These are phyloP conservation scores for Ceramica pisi DNA, from an alignment of 2,888 invertebrate species.

Conservation along the genomic window DNA sequence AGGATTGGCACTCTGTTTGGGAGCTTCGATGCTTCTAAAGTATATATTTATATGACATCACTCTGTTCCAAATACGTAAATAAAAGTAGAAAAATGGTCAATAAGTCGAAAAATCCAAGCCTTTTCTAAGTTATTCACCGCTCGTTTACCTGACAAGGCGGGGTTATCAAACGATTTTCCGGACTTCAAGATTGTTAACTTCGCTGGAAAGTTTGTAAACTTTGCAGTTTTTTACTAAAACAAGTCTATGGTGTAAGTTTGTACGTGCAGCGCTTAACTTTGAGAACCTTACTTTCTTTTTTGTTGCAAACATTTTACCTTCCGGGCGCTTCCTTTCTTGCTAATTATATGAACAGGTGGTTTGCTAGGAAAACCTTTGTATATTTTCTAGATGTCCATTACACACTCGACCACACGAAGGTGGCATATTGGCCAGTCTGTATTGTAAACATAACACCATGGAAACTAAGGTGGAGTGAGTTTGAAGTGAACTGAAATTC, in stretches of 20 bases:
- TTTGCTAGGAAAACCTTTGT: not conserved
- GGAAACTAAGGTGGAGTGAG: too few species aligned
- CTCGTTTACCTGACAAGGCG: constrained; percentile 47
- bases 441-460: too few species aligned
- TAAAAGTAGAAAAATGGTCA: not conserved
- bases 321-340: constrained; percentile 15
- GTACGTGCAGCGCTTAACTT: constrained; percentile 44
- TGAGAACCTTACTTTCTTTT: constrained; percentile 24
- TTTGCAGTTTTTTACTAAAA: constrained; percentile 42
- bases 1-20: not conserved
- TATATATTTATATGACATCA: not conserved
- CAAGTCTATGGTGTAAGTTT: constrained; percentile 46
- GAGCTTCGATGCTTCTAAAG: not conserved
- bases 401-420: not conserved
- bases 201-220: constrained; percentile 48
- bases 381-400: not conserved
- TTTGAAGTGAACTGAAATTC: too few species aligned
- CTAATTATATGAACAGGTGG: constrained; percentile 49
- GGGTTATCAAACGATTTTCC: constrained; percentile 41
- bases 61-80: not conserved
- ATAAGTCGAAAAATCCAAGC: not conserved
- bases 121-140: constrained; percentile 51
- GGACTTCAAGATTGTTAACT: constrained; percentile 47
- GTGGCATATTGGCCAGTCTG: not conserved
- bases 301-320: constrained; percentile 16